phyloP scores from a whole-genome alignment of 1,140 invertebrate genomes.

The Pseudoatta argentina region DNA sequence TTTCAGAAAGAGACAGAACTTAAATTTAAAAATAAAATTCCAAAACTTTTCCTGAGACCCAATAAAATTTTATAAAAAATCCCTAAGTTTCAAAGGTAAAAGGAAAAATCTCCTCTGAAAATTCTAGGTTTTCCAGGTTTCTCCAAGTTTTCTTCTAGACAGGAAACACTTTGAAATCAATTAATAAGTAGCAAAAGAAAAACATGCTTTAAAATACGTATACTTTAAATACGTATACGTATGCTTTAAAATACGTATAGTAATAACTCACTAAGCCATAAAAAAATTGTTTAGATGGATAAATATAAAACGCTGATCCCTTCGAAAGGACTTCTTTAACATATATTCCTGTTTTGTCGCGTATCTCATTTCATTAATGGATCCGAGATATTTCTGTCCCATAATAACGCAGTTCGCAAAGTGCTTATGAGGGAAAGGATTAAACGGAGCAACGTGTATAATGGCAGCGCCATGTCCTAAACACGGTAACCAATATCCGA shows the following conservation, averaged over 20 bases:
- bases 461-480: conserved; percentile 27
- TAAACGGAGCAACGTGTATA: conserved; percentile 50
- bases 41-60: too few relatives aligned
- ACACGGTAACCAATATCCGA: conserved; percentile 61
- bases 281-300: too few relatives aligned
- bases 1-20: too few relatives aligned
- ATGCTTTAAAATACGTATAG: neutral
- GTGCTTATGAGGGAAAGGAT: conserved; percentile 51
- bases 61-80: too few relatives aligned
- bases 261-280: too few relatives aligned
- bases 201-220: neutral
- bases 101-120: too few relatives aligned
- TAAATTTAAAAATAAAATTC: too few relatives aligned
- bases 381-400: neutral
- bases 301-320: neutral
- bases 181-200: neutral
- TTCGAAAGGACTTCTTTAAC: neutral
- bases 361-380: conserved; percentile 7
- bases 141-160: too few relatives aligned
- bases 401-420: conserved; percentile 39
- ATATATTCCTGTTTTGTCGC: neutral
- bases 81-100: too few relatives aligned
- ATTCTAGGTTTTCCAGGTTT: too few relatives aligned
- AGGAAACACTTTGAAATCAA: too few relatives aligned
- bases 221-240: too few relatives aligned